These are phyloP conservation scores for Monodelphis domestica DNA, from an alignment of 2,797 vertebrate species.

Conservation along the genomic window DNA sequence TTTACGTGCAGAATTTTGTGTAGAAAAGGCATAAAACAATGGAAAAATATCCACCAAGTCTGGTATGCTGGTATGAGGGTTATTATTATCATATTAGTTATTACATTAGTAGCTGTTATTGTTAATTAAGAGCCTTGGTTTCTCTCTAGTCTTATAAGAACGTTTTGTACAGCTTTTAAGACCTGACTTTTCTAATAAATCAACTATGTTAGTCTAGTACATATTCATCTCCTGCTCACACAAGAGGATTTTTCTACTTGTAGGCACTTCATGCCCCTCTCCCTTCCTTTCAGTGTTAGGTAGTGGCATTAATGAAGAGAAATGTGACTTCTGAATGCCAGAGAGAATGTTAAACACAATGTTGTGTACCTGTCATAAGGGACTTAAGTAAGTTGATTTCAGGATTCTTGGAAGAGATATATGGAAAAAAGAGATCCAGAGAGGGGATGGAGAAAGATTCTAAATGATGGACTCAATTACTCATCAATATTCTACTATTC, in stretches of 20 bases:
- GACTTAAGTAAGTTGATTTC: neutral
- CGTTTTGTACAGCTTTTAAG: neutral
- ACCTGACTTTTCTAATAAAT: neutral
- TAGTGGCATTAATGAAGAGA: neutral
- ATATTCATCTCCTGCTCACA: neutral
- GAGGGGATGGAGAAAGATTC: neutral
- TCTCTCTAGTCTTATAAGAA: neutral
- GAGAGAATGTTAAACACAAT: neutral
- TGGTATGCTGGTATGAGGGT: neutral
- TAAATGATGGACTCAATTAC: neutral
- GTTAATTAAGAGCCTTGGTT: neutral
- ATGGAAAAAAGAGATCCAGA: neutral
- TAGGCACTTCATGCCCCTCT: neutral
- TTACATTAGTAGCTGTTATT: neutral
- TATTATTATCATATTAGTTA: neutral
- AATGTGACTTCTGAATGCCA: neutral
- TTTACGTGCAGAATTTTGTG: neutral
- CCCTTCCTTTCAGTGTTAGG: neutral
- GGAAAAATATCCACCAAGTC: neutral
- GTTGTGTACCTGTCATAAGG: neutral
- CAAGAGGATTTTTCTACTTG: neutral
- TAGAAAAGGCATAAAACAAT: neutral
- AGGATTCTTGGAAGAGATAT: neutral
- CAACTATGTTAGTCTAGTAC: neutral
- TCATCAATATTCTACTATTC: neutral